phyloP scores from a whole-genome alignment of 2,797 vertebrate species.

The Stomatorhinus walkeri region DNA sequence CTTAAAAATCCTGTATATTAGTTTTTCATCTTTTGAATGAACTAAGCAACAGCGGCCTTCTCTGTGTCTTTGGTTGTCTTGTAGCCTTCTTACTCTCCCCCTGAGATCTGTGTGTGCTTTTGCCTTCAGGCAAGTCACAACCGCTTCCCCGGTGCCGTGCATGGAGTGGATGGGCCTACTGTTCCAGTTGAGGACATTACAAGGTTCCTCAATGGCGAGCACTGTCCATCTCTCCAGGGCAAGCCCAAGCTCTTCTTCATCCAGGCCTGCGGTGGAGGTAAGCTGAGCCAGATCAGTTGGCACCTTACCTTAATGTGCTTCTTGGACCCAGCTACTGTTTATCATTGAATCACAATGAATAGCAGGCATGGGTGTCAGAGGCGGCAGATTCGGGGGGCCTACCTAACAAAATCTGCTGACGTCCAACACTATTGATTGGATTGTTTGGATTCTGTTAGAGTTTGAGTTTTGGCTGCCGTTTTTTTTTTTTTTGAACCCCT shows the following conservation, averaged over 20 bases:
- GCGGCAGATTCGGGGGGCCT: not conserved
- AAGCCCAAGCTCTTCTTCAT: constrained; percentile 97
- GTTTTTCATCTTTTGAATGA: not conserved
- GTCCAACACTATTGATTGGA: not conserved
- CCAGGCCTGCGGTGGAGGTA: constrained; percentile 95
- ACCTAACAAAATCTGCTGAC: not conserved
- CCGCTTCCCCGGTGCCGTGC: constrained; percentile 82
- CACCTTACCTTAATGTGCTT: not conserved
- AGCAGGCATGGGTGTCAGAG: not conserved
- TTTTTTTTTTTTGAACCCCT: not conserved
- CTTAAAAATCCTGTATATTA: not conserved
- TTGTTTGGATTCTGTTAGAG: not conserved
- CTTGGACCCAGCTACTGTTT: not conserved
- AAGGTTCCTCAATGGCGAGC: constrained; percentile 73
- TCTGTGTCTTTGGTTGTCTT: not conserved
- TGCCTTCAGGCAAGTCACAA: constrained; percentile 71
- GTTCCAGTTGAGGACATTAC: constrained; percentile 77
- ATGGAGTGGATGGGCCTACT: constrained; percentile 71
- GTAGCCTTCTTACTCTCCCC: not conserved
- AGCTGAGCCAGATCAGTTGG: constrained; percentile 18
- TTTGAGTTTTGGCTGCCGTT: not conserved
- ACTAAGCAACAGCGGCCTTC: not conserved
- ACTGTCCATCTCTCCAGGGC: constrained; percentile 76
- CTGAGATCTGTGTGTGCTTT: not conserved
- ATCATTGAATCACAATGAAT: not conserved